Percentiles rank a stretch among this genome's conserved stretches.
phyloP scores from a whole-genome alignment of 2,113 vertebrate species.

The Polypterus bichir region DNA sequence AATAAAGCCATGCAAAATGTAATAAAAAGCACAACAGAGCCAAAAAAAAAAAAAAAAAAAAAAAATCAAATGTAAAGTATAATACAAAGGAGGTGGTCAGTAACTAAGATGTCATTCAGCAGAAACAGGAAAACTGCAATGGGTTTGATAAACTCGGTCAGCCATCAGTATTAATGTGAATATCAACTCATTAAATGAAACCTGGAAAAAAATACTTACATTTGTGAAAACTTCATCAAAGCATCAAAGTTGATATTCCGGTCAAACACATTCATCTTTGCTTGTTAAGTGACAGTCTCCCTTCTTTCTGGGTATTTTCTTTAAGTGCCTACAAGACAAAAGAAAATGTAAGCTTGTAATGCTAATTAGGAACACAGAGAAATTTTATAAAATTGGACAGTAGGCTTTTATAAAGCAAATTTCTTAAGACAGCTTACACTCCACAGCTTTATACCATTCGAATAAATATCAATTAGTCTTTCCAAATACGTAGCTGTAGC shows the following conservation, averaged over 20 bases:
- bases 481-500: no score
- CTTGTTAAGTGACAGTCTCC: neutral
- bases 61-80: neutral
- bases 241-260: conserved; percentile 81
- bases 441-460: no score
- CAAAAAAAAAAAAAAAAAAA: neutral
- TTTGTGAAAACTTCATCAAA: conserved; percentile 85
- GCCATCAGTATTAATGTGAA: neutral
- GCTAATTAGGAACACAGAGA: neutral
- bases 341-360: neutral
- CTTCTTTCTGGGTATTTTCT: neutral
- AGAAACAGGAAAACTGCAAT: neutral
- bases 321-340: conserved; percentile 6
- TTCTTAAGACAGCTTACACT: no score
- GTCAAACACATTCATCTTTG: conserved; percentile 81
- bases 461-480: no score
- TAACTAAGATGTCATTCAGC: no score
- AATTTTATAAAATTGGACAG: no score
- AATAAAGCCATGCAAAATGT: no score
- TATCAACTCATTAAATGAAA: neutral
- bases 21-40: no score
- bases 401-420: no score
- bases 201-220: conserved; percentile 50
- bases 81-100: neutral
- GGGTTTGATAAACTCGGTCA: neutral